These are phyloP conservation scores for Microcebus murinus DNA, from an alignment of 2,113 vertebrate species.

Conservation along the genomic window DNA sequence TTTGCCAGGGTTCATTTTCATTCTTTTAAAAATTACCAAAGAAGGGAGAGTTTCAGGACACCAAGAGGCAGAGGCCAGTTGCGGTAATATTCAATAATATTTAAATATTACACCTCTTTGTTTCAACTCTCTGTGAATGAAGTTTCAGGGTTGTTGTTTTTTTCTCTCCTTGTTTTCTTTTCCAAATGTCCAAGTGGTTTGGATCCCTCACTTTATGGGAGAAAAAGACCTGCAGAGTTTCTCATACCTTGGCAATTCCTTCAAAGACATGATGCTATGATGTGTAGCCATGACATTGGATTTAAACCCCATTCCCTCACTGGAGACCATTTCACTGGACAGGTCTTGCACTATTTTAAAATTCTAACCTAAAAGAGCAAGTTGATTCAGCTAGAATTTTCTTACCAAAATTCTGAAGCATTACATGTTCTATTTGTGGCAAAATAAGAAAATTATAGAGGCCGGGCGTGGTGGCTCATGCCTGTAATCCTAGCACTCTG, in stretches of 20 bases:
- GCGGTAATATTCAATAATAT: background rate
- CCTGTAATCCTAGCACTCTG: too few relatives aligned
- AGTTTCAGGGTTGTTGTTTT: background rate
- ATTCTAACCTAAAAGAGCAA: background rate
- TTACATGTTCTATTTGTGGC: background rate
- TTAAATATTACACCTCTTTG: background rate
- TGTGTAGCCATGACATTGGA: background rate
- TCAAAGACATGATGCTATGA: conserved; percentile 20
- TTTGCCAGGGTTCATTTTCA: background rate
- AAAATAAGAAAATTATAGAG: background rate
- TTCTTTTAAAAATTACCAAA: background rate
- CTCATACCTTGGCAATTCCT: background rate
- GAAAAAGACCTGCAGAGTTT: background rate
- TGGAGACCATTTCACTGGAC: background rate
- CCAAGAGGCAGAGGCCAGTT: background rate
- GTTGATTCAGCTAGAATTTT: background rate
- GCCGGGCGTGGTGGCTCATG: too few relatives aligned
- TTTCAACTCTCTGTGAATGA: conserved; percentile 1
- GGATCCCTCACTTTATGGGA: background rate
- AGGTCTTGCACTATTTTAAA: background rate
- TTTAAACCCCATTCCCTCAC: background rate
- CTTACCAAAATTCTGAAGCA: background rate
- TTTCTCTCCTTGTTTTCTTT: background rate
- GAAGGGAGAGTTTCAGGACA: background rate
- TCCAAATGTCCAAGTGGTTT: background rate